phyloP scores from a whole-genome alignment of 2,797 vertebrate species.

The Pogonophryne albipinna region DNA sequence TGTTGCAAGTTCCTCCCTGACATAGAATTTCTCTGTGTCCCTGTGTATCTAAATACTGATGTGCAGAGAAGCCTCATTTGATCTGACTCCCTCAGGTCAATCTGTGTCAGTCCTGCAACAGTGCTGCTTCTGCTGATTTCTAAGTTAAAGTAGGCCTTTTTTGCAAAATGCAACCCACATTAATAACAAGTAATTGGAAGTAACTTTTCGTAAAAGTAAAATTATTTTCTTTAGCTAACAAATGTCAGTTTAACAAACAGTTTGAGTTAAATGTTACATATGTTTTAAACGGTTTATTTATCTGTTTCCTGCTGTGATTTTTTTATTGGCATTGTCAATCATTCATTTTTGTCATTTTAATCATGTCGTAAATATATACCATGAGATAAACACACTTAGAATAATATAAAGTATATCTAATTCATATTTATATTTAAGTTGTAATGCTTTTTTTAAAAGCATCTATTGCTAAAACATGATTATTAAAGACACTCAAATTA shows the following conservation, averaged over 20 bases:
- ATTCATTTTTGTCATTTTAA: not conserved
- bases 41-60: slow-evolving; percentile 56
- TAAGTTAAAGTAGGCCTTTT: not conserved
- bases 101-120: slow-evolving; percentile 3
- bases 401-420: not conserved
- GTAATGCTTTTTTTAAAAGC: too few species aligned
- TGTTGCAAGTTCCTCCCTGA: slow-evolving; percentile 47
- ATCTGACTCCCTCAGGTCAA: slow-evolving; percentile 18
- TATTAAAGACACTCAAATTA: not conserved
- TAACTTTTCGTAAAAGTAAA: too few species aligned
- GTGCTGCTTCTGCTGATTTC: not conserved
- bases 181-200: not conserved
- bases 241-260: not conserved
- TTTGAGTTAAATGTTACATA: not conserved
- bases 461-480: not conserved
- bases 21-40: slow-evolving; percentile 51
- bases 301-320: not conserved
- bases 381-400: not conserved
- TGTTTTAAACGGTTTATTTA: too few species aligned
- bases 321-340: not conserved
- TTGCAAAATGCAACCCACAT: not conserved
- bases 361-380: not conserved
- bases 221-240: not conserved
- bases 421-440: not conserved
- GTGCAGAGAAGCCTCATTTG: slow-evolving; percentile 50